Percentiles rank a stretch among this genome's conserved stretches.
These are phyloP conservation scores for Sarcoramphus papa DNA, from an alignment of 2,797 vertebrate genomes.

Conservation along the genomic window DNA sequence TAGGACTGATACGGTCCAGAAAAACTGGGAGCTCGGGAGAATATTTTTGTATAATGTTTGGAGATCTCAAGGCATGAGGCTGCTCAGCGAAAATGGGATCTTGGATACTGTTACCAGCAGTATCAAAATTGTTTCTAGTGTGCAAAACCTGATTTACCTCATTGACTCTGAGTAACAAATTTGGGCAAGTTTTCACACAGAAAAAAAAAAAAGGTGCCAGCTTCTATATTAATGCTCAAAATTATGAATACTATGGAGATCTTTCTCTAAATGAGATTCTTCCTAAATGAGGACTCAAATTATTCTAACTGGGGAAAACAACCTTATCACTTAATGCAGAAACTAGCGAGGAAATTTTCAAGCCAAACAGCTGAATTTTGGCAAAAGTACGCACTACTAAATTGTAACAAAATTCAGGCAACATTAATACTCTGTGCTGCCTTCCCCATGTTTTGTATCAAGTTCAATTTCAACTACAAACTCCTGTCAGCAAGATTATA, in stretches of 20 bases:
- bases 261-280: background rate
- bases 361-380: background rate
- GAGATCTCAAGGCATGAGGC: background rate
- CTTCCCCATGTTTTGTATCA: background rate
- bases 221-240: background rate
- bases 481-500: background rate
- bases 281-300: background rate
- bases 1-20: background rate
- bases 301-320: background rate
- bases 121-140: background rate
- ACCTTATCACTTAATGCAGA: background rate
- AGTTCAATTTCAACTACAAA: background rate
- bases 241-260: background rate
- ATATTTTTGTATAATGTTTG: background rate
- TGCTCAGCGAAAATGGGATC: background rate
- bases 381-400: background rate
- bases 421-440: background rate
- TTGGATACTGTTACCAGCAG: background rate
- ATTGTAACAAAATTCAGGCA: background rate
- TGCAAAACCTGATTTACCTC: background rate
- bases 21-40: background rate
- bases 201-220: background rate
- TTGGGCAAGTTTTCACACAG: background rate
- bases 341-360: background rate
- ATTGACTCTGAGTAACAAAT: background rate